Base-by-base conservation (phyloP, 2,797 vertebrate species). In the Ciconia nigra region DNA sequence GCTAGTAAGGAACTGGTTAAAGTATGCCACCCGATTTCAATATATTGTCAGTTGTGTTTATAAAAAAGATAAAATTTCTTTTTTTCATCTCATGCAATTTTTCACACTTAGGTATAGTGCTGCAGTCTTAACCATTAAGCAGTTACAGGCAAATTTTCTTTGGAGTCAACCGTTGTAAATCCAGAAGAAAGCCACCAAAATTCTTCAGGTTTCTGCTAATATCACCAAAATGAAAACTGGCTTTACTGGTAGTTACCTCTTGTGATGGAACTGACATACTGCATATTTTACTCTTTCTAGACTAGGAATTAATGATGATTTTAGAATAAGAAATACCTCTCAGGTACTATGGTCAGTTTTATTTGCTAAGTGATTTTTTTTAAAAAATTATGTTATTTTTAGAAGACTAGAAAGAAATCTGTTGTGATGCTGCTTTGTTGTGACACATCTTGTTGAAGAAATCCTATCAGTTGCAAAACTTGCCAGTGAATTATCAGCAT, bases 51-150 rank as follows among this genome's bases (percentile, higher is more conserved):
- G 1, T 10, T 73, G 5, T 39, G 8, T 51, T 74, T 87, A n/a
- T 33, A 5, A 37, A 33, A 72, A 54, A 52, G 2, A 26, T 1
- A 6, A 4, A 9, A 51, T 44, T 8, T 22, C 0, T 9, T 52
- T 37, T 76, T 63, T 59, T 28, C 1, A 7, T 57, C 5, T 55
- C 15, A 26, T 8, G 7, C 11, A 42, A 8, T 54, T 18, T 47
- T 57, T 83, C 44, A 59, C n/a, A 41, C 3, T 51, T 25, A 14
- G 7, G 4, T 55, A 33, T 37, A 65, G 1, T 29, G 9, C 6
- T 74, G 16, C 18, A 51, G 7, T 55, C 28, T 76, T 35, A 52
- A 65, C 10, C 5, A 15, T n/a, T 37, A 65, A 76, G 9, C 17
- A 83, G 10, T 26, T 82, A 42, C 4, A 29, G 19, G 10, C 26